These are phyloP conservation scores for Phoenicopterus ruber DNA, from an alignment of 2,113 vertebrate genomes.

Conservation along the genomic window DNA sequence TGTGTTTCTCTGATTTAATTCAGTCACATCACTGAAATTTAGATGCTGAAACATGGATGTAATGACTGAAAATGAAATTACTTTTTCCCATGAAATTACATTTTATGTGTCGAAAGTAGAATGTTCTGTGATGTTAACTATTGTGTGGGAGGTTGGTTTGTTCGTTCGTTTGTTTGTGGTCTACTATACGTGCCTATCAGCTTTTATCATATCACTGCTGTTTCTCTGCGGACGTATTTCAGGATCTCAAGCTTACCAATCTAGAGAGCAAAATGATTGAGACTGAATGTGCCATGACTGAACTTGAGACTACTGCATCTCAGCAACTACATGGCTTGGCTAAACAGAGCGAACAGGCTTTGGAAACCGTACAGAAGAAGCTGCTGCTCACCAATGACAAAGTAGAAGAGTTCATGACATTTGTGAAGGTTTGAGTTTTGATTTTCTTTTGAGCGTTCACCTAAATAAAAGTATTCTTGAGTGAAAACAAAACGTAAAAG, in stretches of 20 bases:
- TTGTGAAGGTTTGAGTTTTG: constrained; percentile 79
- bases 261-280: constrained; percentile 77
- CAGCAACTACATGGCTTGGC: constrained; percentile 83
- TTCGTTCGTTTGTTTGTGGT: background rate
- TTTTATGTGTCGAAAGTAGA: background rate
- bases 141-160: background rate
- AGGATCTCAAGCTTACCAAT: constrained; percentile 78
- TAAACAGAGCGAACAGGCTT: constrained; percentile 79
- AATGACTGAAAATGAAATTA: background rate
- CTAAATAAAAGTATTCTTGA: background rate
- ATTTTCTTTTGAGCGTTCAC: background rate
- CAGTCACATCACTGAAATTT: background rate
- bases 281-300: constrained; percentile 74
- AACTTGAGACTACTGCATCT: constrained; percentile 79
- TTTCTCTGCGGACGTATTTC: constrained; percentile 1
- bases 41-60: background rate
- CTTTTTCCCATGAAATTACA: background rate
- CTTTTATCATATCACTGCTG: background rate
- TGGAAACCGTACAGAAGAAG: constrained; percentile 81
- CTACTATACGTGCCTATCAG: background rate
- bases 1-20: background rate
- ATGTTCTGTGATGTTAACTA: background rate
- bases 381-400: constrained; percentile 74
- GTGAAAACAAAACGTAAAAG: background rate
- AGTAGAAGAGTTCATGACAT: constrained; percentile 80